These are phyloP conservation scores for Huso huso DNA, from an alignment of 2,797 vertebrate genomes.

Conservation along the genomic window DNA sequence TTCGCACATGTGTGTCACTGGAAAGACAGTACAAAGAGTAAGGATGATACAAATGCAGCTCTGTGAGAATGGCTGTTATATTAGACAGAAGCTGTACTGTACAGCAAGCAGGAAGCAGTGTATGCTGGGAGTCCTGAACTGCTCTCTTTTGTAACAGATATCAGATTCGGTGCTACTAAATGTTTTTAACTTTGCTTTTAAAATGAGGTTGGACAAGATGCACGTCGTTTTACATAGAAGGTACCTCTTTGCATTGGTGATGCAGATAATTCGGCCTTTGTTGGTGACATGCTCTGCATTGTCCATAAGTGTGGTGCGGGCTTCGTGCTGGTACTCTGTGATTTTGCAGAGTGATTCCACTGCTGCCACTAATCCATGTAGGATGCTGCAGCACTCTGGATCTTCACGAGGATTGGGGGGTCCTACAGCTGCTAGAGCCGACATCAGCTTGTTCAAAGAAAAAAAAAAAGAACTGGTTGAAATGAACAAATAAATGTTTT, in stretches of 20 bases:
- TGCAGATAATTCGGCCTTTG: constrained; percentile 87
- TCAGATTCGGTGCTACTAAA: too few relatives aligned
- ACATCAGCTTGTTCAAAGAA: constrained; percentile 71
- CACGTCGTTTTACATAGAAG: neutral
- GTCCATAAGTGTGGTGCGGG: constrained; percentile 80
- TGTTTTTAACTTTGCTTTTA: too few relatives aligned
- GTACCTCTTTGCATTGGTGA: constrained; percentile 95
- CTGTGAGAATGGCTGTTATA: neutral
- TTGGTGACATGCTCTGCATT: constrained; percentile 88
- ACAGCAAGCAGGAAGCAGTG: too few relatives aligned
- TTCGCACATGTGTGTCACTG: constrained; percentile 94
- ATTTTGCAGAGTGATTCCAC: constrained; percentile 93
- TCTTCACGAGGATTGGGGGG: constrained; percentile 92
- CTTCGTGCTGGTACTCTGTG: constrained; percentile 87
- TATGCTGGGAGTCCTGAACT: too few relatives aligned
- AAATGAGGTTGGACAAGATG: too few relatives aligned
- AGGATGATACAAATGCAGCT: neutral
- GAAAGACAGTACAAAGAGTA: constrained; percentile 6
- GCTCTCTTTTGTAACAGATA: too few relatives aligned
- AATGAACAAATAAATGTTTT: too few relatives aligned
- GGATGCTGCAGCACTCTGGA: constrained; percentile 92
- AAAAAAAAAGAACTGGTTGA: neutral
- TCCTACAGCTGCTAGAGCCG: constrained; percentile 82
- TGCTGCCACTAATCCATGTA: constrained; percentile 87
- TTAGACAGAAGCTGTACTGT: too few relatives aligned